phyloP scores from a whole-genome alignment of 2,113 vertebrate species.

The Nycticryphes semicollaris region DNA sequence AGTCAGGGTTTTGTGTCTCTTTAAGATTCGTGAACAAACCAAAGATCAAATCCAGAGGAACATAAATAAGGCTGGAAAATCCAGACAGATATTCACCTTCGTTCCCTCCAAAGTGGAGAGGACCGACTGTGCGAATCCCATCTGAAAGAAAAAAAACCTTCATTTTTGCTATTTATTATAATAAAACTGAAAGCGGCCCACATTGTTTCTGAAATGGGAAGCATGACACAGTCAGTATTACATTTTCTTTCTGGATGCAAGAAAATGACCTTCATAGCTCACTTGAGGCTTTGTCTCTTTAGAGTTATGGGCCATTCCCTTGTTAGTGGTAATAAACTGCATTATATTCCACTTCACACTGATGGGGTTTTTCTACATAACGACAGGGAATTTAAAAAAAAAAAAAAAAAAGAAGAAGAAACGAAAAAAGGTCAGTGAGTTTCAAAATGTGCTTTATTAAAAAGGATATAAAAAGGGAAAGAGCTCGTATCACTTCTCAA shows the following conservation, averaged over 20 bases:
- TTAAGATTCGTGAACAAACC: not conserved
- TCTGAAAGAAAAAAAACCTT: not conserved
- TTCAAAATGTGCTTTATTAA: not conserved
- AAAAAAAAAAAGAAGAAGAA: not conserved
- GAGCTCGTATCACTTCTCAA: not conserved
- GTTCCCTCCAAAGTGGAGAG: not conserved
- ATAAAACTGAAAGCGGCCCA: not conserved
- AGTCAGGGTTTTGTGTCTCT: not conserved
- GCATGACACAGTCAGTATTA: not conserved
- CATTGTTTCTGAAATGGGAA: not conserved
- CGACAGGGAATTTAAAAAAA: not conserved
- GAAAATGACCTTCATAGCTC: slow-evolving; percentile 49
- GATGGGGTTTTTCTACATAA: slow-evolving; percentile 12
- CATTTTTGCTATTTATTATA: slow-evolving; percentile 18
- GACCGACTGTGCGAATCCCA: not conserved
- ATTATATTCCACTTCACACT: slow-evolving; percentile 35
- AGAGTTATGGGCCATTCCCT: slow-evolving; percentile 37
- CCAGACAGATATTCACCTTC: not conserved
- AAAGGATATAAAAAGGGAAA: slow-evolving; percentile 21
- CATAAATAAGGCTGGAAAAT: not conserved
- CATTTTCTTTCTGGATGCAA: slow-evolving; percentile 39
- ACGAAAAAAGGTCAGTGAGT: slow-evolving; percentile 12
- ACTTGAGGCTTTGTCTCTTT: slow-evolving; percentile 43
- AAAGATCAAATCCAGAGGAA: not conserved
- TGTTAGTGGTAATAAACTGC: slow-evolving; percentile 57